Conservation (phyloP, 2,113 vertebrate genomes). For the Rhinoptilus africanus region DNA sequence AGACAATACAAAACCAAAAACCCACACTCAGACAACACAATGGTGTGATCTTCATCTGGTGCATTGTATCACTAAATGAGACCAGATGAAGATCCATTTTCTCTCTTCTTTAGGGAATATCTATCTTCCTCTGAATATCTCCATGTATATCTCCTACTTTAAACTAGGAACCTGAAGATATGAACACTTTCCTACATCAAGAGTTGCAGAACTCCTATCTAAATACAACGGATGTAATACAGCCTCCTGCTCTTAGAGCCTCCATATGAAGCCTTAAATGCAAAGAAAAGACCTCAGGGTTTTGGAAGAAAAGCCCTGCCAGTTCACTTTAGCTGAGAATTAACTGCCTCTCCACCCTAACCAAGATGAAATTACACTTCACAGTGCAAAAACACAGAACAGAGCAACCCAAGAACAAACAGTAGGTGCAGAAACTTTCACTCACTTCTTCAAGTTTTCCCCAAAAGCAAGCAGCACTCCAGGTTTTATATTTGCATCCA, state of each 20-base stretch:
- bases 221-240: neutral
- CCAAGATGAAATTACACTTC: neutral
- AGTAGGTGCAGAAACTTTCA: neutral
- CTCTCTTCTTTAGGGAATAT: neutral
- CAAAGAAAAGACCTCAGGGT: neutral
- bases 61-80: constrained; percentile 23
- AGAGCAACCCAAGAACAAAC: neutral
- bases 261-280: neutral
- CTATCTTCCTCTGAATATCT: neutral
- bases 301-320: neutral
- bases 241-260: neutral
- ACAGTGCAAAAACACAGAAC: neutral
- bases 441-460: neutral
- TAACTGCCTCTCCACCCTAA: neutral
- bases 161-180: neutral
- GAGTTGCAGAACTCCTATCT: neutral
- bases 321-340: neutral
- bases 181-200: neutral
- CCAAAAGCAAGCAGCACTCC: neutral
- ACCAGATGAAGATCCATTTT: constrained; percentile 40
- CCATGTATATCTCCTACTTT: neutral
- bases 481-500: neutral
- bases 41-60: constrained; percentile 33
- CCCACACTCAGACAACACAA: constrained; percentile 43
- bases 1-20: constrained; percentile 53